Conservation (phyloP, 2,888 invertebrate genomes). For the Kuschelorhynchus macadamiae region DNA sequence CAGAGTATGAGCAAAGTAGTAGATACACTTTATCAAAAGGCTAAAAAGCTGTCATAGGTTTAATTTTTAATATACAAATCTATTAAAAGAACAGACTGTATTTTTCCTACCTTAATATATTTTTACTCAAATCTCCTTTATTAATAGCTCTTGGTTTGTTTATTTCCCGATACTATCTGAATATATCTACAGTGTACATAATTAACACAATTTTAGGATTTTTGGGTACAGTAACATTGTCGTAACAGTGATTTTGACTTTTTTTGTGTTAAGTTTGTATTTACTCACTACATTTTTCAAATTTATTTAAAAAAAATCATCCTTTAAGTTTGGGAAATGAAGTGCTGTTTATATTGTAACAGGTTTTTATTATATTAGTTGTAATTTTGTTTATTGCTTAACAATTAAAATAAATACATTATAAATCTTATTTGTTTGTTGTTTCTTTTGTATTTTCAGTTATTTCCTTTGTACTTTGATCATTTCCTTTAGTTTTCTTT, state of each 20-base stretch:
- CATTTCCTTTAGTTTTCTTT: conserved; percentile 16
- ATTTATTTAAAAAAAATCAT: conserved; percentile 19
- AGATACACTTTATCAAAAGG: conserved; percentile 98
- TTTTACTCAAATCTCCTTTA: conserved; percentile 27
- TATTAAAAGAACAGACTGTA: conserved; percentile 60
- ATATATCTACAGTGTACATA: conserved; percentile 52
- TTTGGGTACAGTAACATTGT: conserved; percentile 47
- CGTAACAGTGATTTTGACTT: conserved; percentile 27
- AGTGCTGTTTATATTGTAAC: conserved; percentile 20
- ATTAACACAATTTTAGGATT: conserved; percentile 51
- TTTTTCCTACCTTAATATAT: conserved; percentile 59
- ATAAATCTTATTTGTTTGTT: conserved; percentile 23
- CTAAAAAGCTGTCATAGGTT: conserved; percentile 94
- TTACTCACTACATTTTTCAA: conserved; percentile 23
- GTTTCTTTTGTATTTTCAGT: conserved; percentile 34
- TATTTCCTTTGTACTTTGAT: no score
- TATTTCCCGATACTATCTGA: conserved; percentile 14
- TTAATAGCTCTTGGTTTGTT: conserved; percentile 31
- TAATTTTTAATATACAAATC: conserved; percentile 47
- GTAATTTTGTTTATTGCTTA: conserved; percentile 30
- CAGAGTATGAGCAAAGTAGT: conserved; percentile 99
- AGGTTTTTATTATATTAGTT: conserved; percentile 29
- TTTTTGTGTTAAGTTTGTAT: conserved; percentile 22
- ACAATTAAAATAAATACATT: conserved; percentile 30
- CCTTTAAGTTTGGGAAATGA: conserved; percentile 35